Evolutionary conservation across 2,797 vertebrate species (phyloP).

Genomic region (Rhabdomys pumilio): DNA sequence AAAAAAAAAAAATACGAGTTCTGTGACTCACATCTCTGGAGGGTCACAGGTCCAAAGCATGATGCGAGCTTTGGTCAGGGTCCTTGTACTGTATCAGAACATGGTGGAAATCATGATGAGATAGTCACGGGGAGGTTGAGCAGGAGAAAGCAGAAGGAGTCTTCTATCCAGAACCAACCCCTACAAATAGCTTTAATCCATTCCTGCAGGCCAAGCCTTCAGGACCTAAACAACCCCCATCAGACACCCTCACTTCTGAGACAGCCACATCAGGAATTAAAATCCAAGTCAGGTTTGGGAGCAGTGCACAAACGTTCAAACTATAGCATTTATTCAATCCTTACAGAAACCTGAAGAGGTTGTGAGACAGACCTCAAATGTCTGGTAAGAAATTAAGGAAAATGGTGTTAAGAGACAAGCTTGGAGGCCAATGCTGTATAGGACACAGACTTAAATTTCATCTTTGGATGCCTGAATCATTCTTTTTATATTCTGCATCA

Average conservation of each 20-base stretch:
- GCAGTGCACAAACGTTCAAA: not conserved
- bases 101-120: not conserved
- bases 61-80: not conserved
- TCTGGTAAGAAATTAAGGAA: constrained; percentile 31
- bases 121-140: not conserved
- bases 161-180: not conserved
- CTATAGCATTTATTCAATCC: not conserved
- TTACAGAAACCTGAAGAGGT: not conserved
- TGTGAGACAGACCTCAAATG: not conserved
- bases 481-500: not conserved
- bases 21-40: not conserved
- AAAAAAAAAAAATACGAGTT: not conserved
- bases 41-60: not conserved
- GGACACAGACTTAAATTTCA: not conserved
- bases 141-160: not conserved
- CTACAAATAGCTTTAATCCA: not conserved
- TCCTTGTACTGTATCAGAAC: too few relatives aligned
- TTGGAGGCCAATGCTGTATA: not conserved
- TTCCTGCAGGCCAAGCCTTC: too few relatives aligned
- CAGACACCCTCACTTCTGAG: not conserved
- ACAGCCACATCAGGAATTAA: not conserved
- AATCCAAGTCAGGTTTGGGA: not conserved
- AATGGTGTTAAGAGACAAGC: not conserved
- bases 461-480: not conserved
- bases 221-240: not conserved